Base-by-base conservation (phyloP, 2,113 vertebrate genomes). In the Phylloscopus trochiloides region DNA sequence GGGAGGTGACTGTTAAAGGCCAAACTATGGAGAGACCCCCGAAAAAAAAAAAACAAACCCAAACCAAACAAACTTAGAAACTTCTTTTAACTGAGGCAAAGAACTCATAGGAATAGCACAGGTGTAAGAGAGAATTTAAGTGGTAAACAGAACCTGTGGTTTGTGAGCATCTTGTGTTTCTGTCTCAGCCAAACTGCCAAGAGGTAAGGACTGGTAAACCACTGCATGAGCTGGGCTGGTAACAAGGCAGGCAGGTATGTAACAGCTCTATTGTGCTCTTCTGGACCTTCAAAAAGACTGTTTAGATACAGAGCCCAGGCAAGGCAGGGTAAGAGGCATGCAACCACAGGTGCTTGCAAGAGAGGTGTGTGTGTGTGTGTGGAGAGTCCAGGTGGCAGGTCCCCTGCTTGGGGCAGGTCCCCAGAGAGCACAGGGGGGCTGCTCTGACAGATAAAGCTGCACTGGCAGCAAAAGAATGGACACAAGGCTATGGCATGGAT, bases 401-500 rank as follows among this genome's bases (percentile, higher is more conserved):
- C 7, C 36, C 21, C 10, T 28, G 42, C 63, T 42, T 14, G 26
- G 55, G 54, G 10, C 65, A 36, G 34, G 54, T 3, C 65, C 68
- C 38, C 8, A 6, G 10, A 1, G 15, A 20, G n/a, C 47, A n/a
- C 1, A 3, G 36, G 0, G 14, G 31, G 25, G 12, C 5, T 48
- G 36, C 47, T 70, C 45, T 3, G 29, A 17, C 52, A 48, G 29
- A 10, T 6, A 6, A 28, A 43, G n/a, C 45, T 42, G 50, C 19
- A 0, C 17, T 5, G 34, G 32, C 32, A 40, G 48, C 2, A 0
- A 4, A 12, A 31, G 14, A 42, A 40, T 2, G 1, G 21, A 6
- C 2, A 1, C 1, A 1, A 0, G 24, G 38, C 72, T 13, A 28
- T 24, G 38, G 22, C 47, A 17, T 2, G 40, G 29, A 34, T 1